Evolutionary conservation across 2,888 invertebrate species (phyloP).

Genomic region (Tachystola acroxantha): DNA sequence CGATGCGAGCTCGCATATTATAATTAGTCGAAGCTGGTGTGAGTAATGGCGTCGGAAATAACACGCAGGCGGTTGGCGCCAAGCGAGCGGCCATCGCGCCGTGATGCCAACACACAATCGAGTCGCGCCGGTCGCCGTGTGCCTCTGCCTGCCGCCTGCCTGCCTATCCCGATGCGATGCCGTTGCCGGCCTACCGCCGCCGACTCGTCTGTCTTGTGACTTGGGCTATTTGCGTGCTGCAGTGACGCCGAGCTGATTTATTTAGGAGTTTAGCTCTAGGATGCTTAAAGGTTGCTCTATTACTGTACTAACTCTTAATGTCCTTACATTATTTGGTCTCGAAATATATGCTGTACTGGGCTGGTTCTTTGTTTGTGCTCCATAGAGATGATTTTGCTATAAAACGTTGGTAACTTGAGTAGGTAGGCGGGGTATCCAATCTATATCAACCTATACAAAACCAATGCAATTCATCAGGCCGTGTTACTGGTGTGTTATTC

Average conservation of each 20-base stretch:
- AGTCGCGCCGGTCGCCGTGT: slow-evolving; percentile 16
- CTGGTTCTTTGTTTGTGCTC: too few relatives aligned
- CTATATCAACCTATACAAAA: too few relatives aligned
- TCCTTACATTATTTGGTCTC: not conserved
- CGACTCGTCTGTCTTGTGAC: slow-evolving; percentile 72
- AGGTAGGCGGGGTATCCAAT: too few relatives aligned
- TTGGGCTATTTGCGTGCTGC: slow-evolving; percentile 49
- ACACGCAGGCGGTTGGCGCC: slow-evolving; percentile 70
- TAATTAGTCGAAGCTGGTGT: slow-evolving; percentile 72
- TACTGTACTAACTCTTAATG: too few relatives aligned
- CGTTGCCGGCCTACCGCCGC: slow-evolving; percentile 26
- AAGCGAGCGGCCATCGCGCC: slow-evolving; percentile 23
- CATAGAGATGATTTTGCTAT: too few relatives aligned
- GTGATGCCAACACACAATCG: slow-evolving; percentile 9
- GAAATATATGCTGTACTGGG: too few relatives aligned
- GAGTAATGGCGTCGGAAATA: slow-evolving; percentile 77
- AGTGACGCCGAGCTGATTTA: slow-evolving; percentile 47
- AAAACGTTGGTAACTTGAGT: too few relatives aligned
- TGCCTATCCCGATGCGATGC: slow-evolving; percentile 36
- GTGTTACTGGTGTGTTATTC: too few relatives aligned
- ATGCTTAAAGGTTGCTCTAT: slow-evolving; percentile 10
- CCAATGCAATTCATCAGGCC: too few relatives aligned
- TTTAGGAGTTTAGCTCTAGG: slow-evolving; percentile 38
- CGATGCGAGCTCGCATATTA: slow-evolving; percentile 61
- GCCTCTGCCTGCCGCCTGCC: slow-evolving; percentile 12